Evolutionary conservation across 2,888 invertebrate species (phyloP).

Genomic region (Unio pictorum): DNA sequence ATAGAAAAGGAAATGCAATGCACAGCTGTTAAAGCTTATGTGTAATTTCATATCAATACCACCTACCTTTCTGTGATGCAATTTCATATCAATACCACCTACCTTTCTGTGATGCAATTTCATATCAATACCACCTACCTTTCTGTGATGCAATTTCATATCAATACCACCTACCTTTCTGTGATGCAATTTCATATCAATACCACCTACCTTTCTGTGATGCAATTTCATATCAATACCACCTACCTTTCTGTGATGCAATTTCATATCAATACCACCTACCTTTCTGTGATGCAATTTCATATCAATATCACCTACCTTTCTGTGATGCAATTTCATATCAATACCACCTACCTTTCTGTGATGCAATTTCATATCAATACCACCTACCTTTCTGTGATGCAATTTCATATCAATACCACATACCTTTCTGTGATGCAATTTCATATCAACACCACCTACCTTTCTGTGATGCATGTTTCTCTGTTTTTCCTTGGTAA

Average conservation of each 20-base stretch:
- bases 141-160: constrained; percentile 72
- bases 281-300: constrained; percentile 75
- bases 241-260: constrained; percentile 75
- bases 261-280: constrained; percentile 1
- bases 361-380: constrained; percentile 71
- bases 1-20: neutral
- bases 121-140: constrained; percentile 67
- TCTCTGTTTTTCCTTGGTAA: constrained; percentile 84
- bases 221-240: constrained; percentile 68
- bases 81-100: constrained; percentile 1
- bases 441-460: constrained; percentile 1
- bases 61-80: neutral
- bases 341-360: constrained; percentile 70
- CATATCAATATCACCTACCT: constrained; percentile 67
- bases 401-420: constrained; percentile 68
- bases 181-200: constrained; percentile 71
- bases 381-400: constrained; percentile 72
- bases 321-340: constrained; percentile 72
- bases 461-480: constrained; percentile 80
- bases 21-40: neutral
- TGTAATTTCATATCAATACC: neutral
- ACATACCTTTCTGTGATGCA: constrained; percentile 75
- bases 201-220: constrained; percentile 72
- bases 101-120: constrained; percentile 75
- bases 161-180: constrained; percentile 70